Conservation (phyloP, 2,888 invertebrate species). For the Hoplodrina blanda region DNA sequence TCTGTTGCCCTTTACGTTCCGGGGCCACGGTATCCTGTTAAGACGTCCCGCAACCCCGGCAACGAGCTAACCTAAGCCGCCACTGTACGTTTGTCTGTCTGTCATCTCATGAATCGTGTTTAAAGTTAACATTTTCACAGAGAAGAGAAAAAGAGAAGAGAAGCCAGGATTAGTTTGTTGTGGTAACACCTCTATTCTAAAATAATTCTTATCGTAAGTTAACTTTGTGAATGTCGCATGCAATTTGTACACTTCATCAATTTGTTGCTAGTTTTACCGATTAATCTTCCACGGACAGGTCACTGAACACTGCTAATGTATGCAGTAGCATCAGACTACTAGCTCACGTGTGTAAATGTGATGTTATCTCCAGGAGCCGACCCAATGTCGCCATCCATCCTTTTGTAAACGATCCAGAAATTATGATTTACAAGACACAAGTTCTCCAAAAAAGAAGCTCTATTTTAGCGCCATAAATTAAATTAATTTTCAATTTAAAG, state of each 20-base stretch:
- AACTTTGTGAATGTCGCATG: not conserved
- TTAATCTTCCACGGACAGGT: conserved; percentile 34
- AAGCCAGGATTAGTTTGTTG: not conserved
- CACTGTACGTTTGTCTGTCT: too few relatives aligned
- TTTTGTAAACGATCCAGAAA: not conserved
- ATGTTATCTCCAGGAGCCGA: conserved; percentile 36
- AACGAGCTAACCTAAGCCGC: too few relatives aligned
- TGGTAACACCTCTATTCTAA: not conserved
- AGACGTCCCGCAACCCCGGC: too few relatives aligned
- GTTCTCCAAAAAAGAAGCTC: too few relatives aligned
- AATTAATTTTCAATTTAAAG: too few relatives aligned
- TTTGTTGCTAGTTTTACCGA: conserved; percentile 1
- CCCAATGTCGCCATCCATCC: conserved; percentile 14
- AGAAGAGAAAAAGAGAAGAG: not conserved
- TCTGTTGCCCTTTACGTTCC: too few relatives aligned
- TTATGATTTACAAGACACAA: too few relatives aligned
- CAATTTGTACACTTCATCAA: conserved; percentile 22
- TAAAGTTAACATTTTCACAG: too few relatives aligned
- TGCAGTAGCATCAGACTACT: conserved; percentile 30
- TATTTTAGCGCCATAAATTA: too few relatives aligned
- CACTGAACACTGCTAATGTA: conserved; percentile 36
- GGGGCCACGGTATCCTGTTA: too few relatives aligned
- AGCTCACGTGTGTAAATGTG: conserved; percentile 42
- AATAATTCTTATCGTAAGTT: not conserved
- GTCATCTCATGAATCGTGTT: too few relatives aligned